Conservation (phyloP, 1,140 invertebrate species). For the Euura saliciscinereae region DNA sequence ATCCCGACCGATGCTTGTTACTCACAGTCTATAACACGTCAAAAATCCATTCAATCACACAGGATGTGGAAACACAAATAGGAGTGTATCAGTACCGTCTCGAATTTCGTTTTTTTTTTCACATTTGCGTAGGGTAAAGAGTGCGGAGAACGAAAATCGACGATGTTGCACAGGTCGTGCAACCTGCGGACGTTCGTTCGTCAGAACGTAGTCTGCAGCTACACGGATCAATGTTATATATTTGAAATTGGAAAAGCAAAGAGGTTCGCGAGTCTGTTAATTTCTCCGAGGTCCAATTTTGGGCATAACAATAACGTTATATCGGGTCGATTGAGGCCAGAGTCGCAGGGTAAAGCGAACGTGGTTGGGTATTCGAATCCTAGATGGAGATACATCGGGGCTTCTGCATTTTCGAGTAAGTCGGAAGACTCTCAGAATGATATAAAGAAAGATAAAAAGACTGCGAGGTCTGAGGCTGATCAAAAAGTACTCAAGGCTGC, state of each 20-base stretch:
- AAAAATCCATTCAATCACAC: too few species aligned
- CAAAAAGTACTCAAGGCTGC: constrained; percentile 4
- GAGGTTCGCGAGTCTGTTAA: constrained; percentile 44
- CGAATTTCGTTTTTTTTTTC: too few species aligned
- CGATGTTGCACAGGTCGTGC: constrained; percentile 49
- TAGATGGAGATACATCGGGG: constrained; percentile 30
- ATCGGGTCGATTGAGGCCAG: constrained; percentile 34
- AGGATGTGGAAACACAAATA: too few species aligned
- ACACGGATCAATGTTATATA: constrained; percentile 39
- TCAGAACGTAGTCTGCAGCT: constrained; percentile 35
- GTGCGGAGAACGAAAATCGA: background rate
- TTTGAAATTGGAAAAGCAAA: constrained; percentile 42
- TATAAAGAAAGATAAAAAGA: constrained; percentile 21
- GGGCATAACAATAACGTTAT: constrained; percentile 32
- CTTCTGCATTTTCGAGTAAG: constrained; percentile 30
- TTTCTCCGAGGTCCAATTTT: constrained; percentile 38
- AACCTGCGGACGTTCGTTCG: constrained; percentile 43
- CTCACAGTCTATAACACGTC: too few species aligned
- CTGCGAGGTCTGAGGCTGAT: constrained; percentile 9
- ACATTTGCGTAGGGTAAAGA: too few species aligned
- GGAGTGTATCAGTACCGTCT: too few species aligned
- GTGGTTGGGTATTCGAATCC: constrained; percentile 25
- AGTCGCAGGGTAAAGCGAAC: constrained; percentile 25
- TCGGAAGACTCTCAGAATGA: constrained; percentile 14
- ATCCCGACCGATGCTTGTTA: too few species aligned